Conservation (phyloP, 1,140 invertebrate species). For the Solenopsis invicta region DNA sequence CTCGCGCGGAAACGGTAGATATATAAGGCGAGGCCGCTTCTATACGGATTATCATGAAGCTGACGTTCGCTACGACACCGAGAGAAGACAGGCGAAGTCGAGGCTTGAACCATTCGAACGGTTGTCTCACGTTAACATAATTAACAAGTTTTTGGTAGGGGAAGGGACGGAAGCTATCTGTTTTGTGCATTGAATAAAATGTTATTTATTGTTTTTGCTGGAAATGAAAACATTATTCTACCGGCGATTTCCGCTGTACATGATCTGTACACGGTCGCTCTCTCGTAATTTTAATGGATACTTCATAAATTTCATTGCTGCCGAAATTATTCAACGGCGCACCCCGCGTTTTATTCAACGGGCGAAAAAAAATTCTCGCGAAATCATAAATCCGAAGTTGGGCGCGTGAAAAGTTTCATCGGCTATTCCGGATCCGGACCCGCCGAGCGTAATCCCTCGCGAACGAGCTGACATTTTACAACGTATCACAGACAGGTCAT, state of each 20-base stretch:
- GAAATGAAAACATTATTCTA: conserved; percentile 16
- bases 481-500: conserved; percentile 61
- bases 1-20: conserved; percentile 31
- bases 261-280: conserved; percentile 39
- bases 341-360: conserved; percentile 1
- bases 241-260: conserved; percentile 22
- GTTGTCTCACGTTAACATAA: conserved; percentile 6
- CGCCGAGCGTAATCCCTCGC: conserved; percentile 50
- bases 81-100: neutral
- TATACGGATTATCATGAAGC: conserved; percentile 31
- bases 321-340: conserved; percentile 52
- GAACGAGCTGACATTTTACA: conserved; percentile 59
- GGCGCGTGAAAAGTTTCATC: conserved; percentile 54
- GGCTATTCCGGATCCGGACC: conserved; percentile 34
- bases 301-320: conserved; percentile 56
- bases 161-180: neutral
- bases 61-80: neutral
- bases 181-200: neutral
- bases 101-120: neutral
- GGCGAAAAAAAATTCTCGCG: conserved; percentile 45
- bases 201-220: conserved; percentile 8
- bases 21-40: conserved; percentile 2
- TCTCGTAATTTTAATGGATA: conserved; percentile 53
- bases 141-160: neutral
- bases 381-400: conserved; percentile 52